Evolutionary conservation across 2,113 vertebrate species (phyloP), one percentile per base, ranked within the genome.

Genomic region (Zingel zingel): DNA sequence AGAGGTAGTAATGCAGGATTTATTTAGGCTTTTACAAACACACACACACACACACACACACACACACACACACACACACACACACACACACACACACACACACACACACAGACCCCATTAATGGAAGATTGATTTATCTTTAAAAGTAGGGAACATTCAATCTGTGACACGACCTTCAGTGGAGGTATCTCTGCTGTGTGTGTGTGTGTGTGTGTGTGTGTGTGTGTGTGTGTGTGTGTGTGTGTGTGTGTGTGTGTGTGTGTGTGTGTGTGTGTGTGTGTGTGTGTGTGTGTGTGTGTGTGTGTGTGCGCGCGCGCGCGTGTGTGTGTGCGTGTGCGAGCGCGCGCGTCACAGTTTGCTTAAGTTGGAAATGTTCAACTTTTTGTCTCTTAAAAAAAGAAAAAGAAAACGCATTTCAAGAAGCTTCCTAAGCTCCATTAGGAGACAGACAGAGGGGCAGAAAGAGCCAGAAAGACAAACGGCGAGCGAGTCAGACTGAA

Each of bases 101-200:
- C 33, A 59, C 65, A 70, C 63, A 73, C 77, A 61, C 70, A 0
- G 21, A 64, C 66, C 65, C 83, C 77, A 81, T 90, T 88, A 91
- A 91, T 89, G 87, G 86, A 86, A 88, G 84, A 92, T 89, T 88
- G 89, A 91, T 89, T 90, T 88, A 85, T 89, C 92, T 91, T 91
- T 85, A 89, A 92, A 90, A 86, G 87, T 84, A 77, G 57, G 73
- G 84, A 86, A 88, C 86, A 90, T 85, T 89, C 81, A 88, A 91
- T 91, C 86, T 86, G 82, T 88, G 86, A 64, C 82, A 80, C 18
- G 89, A 90, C 90, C 90, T 86, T 92, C 73, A 82, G 27, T 53
- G 36, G 67, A 86, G 67, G 63, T 83, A 67, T 72, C 25, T 45
- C 43, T 23, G 0, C 39, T 70, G 5, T 51, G 6, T 70, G 25